Base-by-base conservation (phyloP, 2,113 vertebrate genomes). In the Apteryx mantelli region DNA sequence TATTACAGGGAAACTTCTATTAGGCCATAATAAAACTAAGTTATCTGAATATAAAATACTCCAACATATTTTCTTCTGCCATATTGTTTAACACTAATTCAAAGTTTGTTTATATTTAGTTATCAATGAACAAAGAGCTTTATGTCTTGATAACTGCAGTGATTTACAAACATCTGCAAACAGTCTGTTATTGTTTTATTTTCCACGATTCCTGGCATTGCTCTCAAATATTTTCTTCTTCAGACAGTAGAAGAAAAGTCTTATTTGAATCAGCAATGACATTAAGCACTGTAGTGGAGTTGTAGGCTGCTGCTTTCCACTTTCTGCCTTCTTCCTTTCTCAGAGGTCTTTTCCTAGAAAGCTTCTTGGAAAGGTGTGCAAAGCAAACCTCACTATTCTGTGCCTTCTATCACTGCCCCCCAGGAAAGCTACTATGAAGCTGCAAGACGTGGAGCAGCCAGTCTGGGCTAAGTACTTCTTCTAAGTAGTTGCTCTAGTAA, bases 81-180 rank as follows among this genome's bases (percentile, higher is more conserved):
- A 36, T 24, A 42, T 60, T 68, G 12, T 73, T 91, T 66, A 80
- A 55, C 94, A 76, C 8, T 46, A 75, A 82, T 44, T 61, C 50
- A 60, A 81, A 44, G 28, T 55, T 79, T 65, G 28, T 70, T 91
- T 75, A 34, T 71, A 20, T 56, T 94, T 82, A 46, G 28, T 34
- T 82, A 58, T 32, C 24, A 53, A 6, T 50, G 56, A 93, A 89
- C n/a, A 95, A 89, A 93, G 53, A 61, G 3, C 34, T 89, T 87
- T 93, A 66, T 30, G 30, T 74, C 38, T 82, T 76, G 28, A 63
- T 81, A 85, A 84, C 38, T 38, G 69, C 46, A 80, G 86, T 44
- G 87, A 82, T 79, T 96, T 86, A 87, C 22, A 91, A 94, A 74
- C 26, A 53, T 86, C 52, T 90, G 74, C 68, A 86, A 94, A 92